Evolutionary conservation across 2,797 vertebrate species (phyloP).

Genomic region (Dipus sagitta): DNA sequence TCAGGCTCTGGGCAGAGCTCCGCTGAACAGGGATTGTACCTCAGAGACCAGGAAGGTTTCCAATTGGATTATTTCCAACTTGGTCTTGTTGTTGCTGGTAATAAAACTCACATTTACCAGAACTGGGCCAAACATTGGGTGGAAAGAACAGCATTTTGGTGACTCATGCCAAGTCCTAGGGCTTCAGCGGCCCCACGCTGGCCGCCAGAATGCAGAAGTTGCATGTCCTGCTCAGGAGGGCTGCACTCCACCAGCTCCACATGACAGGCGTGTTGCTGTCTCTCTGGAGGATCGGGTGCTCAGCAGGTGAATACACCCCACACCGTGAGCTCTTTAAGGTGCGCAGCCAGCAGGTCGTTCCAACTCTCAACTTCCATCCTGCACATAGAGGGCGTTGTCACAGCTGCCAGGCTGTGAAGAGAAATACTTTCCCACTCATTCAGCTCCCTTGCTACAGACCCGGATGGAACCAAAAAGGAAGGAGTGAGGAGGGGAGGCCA

Average conservation of each 20-base stretch:
- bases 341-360: fast-evolving
- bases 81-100: slow-evolving; percentile 38
- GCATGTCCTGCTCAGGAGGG: not conserved
- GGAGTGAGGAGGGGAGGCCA: not conserved
- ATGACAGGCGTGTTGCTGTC: fast-evolving
- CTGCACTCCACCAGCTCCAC: not conserved
- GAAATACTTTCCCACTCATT: not conserved
- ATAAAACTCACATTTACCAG: slow-evolving; percentile 54
- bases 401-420: not conserved
- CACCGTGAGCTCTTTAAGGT: fast-evolving
- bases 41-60: not conserved
- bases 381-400: not conserved
- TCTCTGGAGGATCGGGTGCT: fast-evolving
- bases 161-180: not conserved
- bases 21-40: not conserved
- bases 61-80: slow-evolving; percentile 43
- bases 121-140: slow-evolving; percentile 41
- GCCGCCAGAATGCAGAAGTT: not conserved
- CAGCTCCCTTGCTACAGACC: not conserved
- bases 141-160: not conserved
- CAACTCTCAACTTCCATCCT: not conserved
- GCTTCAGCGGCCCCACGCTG: not conserved
- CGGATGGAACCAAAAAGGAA: not conserved
- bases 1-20: not conserved
- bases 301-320: not conserved